Evolutionary conservation across 2,888 invertebrate genomes (phyloP).

Genomic region (Metacarcinus magister): DNA sequence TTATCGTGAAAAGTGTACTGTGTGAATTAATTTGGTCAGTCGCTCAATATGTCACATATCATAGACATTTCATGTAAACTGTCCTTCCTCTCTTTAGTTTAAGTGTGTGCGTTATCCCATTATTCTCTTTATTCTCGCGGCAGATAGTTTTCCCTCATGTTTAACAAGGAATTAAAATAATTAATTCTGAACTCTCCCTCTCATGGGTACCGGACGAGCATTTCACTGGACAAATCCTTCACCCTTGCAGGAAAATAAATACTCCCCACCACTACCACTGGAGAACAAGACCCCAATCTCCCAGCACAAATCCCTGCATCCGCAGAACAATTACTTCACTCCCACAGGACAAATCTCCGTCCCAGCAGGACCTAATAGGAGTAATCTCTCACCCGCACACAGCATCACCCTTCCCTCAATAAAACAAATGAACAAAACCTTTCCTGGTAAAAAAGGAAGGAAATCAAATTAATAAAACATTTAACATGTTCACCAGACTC

Average conservation of each 20-base stretch:
- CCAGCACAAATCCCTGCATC: conserved; percentile 12
- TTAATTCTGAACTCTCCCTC: not conserved
- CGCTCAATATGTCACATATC: not conserved
- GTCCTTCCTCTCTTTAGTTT: not conserved
- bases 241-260: not conserved
- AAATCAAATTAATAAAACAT: not conserved
- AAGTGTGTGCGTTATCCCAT: not conserved
- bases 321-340: not conserved
- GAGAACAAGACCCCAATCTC: not conserved
- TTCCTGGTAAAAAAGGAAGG: not conserved
- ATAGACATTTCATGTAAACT: not conserved
- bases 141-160: not conserved
- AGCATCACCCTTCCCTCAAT: not conserved
- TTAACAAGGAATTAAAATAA: not conserved
- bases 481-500: not conserved
- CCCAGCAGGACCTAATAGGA: not conserved
- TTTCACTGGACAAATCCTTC: not conserved
- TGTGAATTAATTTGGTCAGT: not conserved
- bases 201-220: not conserved
- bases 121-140: not conserved
- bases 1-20: not conserved
- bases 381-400: not conserved
- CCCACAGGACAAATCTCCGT: not conserved
- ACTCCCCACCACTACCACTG: not conserved
- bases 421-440: too few relatives aligned